A percentile compares a stretch with the other conserved stretches of the same genome.
Conservation (phyloP, 2,113 vertebrate genomes). For the Turnix velox region DNA sequence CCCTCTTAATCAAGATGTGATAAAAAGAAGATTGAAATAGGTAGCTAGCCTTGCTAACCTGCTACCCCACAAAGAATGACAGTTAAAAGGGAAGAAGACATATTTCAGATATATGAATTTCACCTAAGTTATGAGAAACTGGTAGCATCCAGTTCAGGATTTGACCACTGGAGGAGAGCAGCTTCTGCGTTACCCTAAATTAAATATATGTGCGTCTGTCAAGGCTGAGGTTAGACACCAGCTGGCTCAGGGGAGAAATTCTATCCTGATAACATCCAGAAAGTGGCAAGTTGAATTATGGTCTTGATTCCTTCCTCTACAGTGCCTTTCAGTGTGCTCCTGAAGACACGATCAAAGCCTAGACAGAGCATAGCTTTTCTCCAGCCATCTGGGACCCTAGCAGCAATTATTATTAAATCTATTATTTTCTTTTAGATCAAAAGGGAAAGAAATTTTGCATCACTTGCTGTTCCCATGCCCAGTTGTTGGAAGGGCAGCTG, state of each 20-base stretch:
- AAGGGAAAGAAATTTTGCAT: not conserved
- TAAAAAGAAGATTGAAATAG: not conserved
- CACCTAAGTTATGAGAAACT: not conserved
- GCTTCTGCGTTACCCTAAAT: slow-evolving; percentile 9
- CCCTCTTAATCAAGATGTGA: not conserved
- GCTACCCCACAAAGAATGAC: not conserved
- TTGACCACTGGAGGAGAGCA: not conserved
- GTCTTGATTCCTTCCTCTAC: not conserved
- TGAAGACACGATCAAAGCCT: not conserved
- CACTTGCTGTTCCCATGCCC: not conserved
- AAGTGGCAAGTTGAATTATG: not conserved
- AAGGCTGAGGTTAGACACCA: not conserved
- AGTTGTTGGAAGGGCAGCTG: not conserved
- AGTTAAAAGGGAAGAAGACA: not conserved
- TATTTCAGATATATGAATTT: not conserved
- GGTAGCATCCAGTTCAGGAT: not conserved
- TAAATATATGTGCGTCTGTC: not conserved
- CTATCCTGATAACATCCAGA: not conserved
- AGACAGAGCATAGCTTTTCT: not conserved
- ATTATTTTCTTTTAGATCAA: not conserved
- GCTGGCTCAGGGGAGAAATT: not conserved
- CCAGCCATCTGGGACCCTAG: not conserved
- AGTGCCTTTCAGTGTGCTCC: not conserved
- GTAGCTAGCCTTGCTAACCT: not conserved
- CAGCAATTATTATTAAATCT: not conserved